Conservation (phyloP, 1,140 invertebrate genomes). For the Heliconius himera region DNA sequence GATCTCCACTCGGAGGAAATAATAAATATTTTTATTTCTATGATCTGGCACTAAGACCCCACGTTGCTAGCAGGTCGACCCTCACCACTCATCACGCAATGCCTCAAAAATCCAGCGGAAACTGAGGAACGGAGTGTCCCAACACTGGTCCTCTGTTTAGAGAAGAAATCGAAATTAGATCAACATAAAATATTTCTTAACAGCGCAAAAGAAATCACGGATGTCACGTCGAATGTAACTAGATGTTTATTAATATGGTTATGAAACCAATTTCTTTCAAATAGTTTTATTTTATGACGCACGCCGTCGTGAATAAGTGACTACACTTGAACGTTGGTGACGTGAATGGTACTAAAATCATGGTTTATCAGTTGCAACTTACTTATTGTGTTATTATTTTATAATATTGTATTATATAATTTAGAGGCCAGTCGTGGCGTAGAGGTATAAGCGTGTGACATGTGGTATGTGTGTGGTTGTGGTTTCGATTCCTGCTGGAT, state of each 20-base stretch:
- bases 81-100: too few species aligned
- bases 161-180: not conserved
- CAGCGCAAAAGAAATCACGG: slow-evolving; percentile 18
- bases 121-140: too few species aligned
- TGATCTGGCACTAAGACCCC: too few species aligned
- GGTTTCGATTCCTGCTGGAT: too few species aligned
- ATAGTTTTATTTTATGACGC: slow-evolving; percentile 39
- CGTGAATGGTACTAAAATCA: slow-evolving; percentile 32
- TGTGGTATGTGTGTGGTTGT: too few species aligned
- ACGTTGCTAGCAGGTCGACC: too few species aligned
- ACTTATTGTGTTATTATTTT: slow-evolving; percentile 18
- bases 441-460: too few species aligned
- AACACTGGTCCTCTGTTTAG: not conserved
- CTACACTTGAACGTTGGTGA: slow-evolving; percentile 29
- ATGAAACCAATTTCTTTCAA: slow-evolving; percentile 37
- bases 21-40: too few species aligned
- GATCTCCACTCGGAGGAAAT: too few species aligned
- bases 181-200: not conserved
- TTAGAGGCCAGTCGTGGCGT: too few species aligned
- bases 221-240: slow-evolving; percentile 23
- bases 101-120: too few species aligned
- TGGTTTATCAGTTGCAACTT: slow-evolving; percentile 30
- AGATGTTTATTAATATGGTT: slow-evolving; percentile 28
- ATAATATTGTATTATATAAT: slow-evolving; percentile 30
- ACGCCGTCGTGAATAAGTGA: slow-evolving; percentile 31